Percentiles rank a stretch among this genome's conserved stretches.
Conservation (phyloP, 2,888 invertebrate genomes). For the Capitulum mitella region DNA sequence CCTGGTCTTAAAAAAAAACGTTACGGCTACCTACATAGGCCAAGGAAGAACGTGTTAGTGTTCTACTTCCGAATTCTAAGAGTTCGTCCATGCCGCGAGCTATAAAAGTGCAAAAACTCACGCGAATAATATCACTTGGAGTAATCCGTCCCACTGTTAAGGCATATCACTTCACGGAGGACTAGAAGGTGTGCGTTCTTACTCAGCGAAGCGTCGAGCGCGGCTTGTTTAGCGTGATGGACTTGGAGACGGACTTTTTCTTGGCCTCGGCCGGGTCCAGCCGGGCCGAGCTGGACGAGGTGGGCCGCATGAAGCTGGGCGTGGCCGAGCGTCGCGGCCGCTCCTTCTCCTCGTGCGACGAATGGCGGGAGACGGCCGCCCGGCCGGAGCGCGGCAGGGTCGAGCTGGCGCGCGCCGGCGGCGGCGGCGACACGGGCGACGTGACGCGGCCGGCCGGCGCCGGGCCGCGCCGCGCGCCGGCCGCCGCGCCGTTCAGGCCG, state of each 20-base stretch:
- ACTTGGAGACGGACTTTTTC: conserved; percentile 29
- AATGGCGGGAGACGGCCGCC: background rate
- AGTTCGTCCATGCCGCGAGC: background rate
- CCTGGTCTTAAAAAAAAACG: background rate
- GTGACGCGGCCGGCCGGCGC: background rate
- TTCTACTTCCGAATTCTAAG: background rate
- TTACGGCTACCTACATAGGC: background rate
- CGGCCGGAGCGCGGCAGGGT: background rate
- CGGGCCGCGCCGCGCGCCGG: background rate
- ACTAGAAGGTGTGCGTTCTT: background rate
- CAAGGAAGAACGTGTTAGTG: background rate
- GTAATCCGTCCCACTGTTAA: conserved; percentile 18
- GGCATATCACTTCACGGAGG: conserved; percentile 13
- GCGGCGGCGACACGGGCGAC: background rate
- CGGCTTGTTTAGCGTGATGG: conserved; percentile 28
- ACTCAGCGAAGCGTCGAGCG: conserved; percentile 28
- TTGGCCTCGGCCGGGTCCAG: conserved; percentile 22
- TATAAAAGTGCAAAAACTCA: conserved; percentile 12
- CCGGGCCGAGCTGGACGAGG: conserved; percentile 34
- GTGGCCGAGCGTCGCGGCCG: background rate
- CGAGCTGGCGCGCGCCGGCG: background rate
- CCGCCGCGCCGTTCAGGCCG: background rate
- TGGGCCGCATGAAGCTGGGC: conserved; percentile 35
- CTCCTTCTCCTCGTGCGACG: background rate
- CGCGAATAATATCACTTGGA: conserved; percentile 18